phyloP scores from a whole-genome alignment of 1,140 invertebrate species.

The Psix sp. region DNA sequence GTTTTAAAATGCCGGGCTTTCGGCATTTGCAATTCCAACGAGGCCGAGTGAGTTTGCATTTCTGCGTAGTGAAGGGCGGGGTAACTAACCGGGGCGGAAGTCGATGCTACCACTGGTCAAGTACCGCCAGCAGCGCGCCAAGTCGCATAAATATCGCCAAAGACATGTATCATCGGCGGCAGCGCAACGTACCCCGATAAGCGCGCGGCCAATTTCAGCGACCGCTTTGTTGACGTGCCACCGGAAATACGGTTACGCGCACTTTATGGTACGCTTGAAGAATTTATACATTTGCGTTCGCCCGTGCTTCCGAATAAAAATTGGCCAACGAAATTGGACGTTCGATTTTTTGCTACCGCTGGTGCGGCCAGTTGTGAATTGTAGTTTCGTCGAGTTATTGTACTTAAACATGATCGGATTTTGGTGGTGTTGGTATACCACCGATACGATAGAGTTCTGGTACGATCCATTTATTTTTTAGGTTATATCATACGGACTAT shows the following conservation, averaged over 20 bases:
- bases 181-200: constrained; percentile 30
- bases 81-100: constrained; percentile 29
- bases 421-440: too few relatives aligned
- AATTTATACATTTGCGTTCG: constrained; percentile 42
- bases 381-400: too few relatives aligned
- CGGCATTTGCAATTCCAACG: constrained; percentile 71
- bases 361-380: too few relatives aligned
- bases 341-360: too few relatives aligned
- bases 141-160: constrained; percentile 65
- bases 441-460: too few relatives aligned
- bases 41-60: constrained; percentile 64
- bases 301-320: constrained; percentile 1
- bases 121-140: constrained; percentile 23
- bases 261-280: constrained; percentile 32
- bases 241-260: constrained; percentile 46
- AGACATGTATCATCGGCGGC: constrained; percentile 44
- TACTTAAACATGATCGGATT: too few relatives aligned
- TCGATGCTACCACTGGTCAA: constrained; percentile 41
- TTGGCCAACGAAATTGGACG: constrained; percentile 9
- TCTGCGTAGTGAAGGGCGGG: constrained; percentile 37
- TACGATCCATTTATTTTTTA: too few relatives aligned
- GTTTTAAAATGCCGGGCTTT: constrained; percentile 69
- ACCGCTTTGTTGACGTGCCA: constrained; percentile 38
- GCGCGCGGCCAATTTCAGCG: constrained; percentile 36
- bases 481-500: too few relatives aligned